These are phyloP conservation scores for Geococcyx californianus DNA, from an alignment of 2,113 vertebrate genomes.

Conservation along the genomic window DNA sequence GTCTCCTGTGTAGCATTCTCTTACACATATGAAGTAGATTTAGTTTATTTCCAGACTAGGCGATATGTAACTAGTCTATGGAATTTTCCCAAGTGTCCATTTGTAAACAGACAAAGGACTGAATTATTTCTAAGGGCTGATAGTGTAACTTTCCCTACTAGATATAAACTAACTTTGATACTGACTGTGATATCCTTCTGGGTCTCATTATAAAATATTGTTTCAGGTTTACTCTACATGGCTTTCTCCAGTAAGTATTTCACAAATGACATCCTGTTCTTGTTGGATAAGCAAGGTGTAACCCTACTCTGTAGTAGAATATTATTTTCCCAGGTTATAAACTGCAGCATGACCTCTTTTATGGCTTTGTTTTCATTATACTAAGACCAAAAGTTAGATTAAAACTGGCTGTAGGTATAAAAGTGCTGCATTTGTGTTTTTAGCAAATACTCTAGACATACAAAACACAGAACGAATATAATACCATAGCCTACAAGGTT, in stretches of 20 bases:
- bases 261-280: not conserved
- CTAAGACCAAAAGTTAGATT: not conserved
- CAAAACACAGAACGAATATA: not conserved
- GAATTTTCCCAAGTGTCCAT: not conserved
- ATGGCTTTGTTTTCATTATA: not conserved
- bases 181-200: not conserved
- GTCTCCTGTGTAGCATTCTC: accelerated
- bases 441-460: not conserved
- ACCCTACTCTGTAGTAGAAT: not conserved
- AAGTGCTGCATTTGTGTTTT: not conserved
- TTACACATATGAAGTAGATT: not conserved
- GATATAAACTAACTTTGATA: not conserved
- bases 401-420: not conserved
- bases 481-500: not conserved
- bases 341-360: not conserved
- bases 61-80: not conserved
- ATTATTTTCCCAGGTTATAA: not conserved
- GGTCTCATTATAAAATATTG: not conserved
- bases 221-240: not conserved
- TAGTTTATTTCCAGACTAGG: not conserved
- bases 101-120: not conserved
- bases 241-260: not conserved
- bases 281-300: not conserved
- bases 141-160: not conserved
- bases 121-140: not conserved